These are phyloP conservation scores for Alaudala cheleensis DNA, from an alignment of 2,113 vertebrate species.

Conservation along the genomic window DNA sequence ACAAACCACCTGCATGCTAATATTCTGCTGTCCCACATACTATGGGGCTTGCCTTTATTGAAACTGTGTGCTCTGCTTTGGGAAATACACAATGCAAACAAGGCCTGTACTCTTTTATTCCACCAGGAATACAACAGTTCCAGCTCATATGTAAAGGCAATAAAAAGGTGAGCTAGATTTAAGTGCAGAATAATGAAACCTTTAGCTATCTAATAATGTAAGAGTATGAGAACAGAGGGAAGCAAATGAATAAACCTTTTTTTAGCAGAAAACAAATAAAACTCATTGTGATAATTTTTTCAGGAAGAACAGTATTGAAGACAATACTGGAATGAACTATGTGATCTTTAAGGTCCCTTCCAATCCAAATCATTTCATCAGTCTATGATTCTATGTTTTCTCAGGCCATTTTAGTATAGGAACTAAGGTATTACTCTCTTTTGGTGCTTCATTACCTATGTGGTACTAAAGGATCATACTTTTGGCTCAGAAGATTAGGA, in stretches of 20 bases:
- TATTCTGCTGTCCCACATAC: not conserved
- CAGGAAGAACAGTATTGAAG: not conserved
- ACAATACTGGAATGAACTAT: not conserved
- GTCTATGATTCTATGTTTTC: not conserved
- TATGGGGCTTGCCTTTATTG: not conserved
- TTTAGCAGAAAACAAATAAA: not conserved
- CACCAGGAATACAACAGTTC: not conserved
- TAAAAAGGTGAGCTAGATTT: not conserved
- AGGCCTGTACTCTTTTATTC: not conserved
- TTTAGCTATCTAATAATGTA: not conserved
- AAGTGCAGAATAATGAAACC: not conserved
- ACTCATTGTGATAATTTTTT: not conserved
- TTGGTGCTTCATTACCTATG: not conserved
- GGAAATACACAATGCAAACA: not conserved
- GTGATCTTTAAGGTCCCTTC: not conserved
- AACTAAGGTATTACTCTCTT: not conserved
- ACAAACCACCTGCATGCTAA: not conserved
- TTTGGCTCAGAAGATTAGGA: not conserved
- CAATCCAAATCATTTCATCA: not conserved
- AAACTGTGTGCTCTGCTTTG: not conserved
- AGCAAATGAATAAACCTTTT: not conserved
- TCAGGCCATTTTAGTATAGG: not conserved
- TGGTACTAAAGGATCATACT: not conserved
- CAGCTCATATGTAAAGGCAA: not conserved
- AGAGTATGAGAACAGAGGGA: not conserved